Conservation (phyloP, 2,797 vertebrate species). For the Corythornis leucogaster region DNA sequence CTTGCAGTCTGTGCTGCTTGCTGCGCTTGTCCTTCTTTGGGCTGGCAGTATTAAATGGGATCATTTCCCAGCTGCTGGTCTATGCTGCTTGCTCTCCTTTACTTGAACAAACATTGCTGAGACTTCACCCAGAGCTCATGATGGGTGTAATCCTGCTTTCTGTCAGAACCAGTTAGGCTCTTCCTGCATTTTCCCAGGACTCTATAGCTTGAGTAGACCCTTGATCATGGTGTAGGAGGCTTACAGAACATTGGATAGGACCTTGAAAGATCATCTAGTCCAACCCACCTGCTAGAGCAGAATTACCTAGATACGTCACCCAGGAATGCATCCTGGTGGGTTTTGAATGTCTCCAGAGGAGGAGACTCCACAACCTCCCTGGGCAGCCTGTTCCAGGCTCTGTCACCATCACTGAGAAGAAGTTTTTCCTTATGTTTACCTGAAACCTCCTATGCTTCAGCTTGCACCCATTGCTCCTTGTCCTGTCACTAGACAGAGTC, state of each 20-base stretch:
- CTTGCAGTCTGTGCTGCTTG: not conserved
- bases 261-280: too few species aligned
- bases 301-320: too few species aligned
- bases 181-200: not conserved
- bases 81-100: not conserved
- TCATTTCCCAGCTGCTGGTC: not conserved
- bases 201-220: not conserved
- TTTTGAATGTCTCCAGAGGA: too few species aligned
- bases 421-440: too few species aligned
- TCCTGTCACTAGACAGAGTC: not conserved
- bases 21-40: accelerated
- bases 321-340: too few species aligned
- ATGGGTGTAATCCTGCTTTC: not conserved
- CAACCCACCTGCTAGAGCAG: too few species aligned
- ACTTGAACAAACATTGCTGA: not conserved
- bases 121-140: not conserved
- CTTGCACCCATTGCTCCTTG: too few species aligned
- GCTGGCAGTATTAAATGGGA: not conserved
- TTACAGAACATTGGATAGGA: not conserved
- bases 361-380: too few species aligned
- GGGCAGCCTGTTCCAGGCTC: too few species aligned
- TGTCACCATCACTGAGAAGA: too few species aligned
- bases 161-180: not conserved
- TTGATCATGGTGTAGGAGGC: not conserved
- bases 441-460: too few species aligned